Base-by-base conservation (phyloP, 2,797 vertebrate genomes). In the Crenichthys baileyi region DNA sequence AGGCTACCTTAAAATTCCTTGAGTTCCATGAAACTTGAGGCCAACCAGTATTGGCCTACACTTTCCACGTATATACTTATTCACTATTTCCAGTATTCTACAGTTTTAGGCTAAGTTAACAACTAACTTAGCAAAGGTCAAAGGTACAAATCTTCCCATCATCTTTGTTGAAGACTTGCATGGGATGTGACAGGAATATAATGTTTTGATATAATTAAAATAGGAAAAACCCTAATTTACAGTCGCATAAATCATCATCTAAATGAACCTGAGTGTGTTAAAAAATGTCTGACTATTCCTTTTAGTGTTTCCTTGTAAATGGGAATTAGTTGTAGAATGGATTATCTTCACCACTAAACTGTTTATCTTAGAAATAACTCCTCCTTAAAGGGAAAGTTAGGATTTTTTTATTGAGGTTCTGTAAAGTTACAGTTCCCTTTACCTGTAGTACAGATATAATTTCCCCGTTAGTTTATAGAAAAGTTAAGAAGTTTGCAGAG, bases 81-180 rank as follows among this genome's bases (percentile, higher is more conserved):
- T 36, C 36, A 36, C 3, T 36, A 36, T 36, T 36, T 36, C 36
- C 36, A 36, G 36, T 36, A 36, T 48, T 48, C 13, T 48, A 15
- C 46, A 48, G 13, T 15, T 48, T 48, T 48, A 48, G 46, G 46
- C 46, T 15, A 48, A 8, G 2, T 48, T 36, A 36, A 36, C 36
- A 36, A 36, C 36, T 36, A 56, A 26, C 22, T 7, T 9, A 2
- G 31, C 51, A 41, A 36, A 3, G 5, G 41, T 22, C 18, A 48
- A 26, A 48, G 5, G 39, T 58, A 8, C 46, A 46, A 44, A 26
- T 29, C 18, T 18, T 48, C 11, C 46, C n/a, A 9, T 22, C 26
- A 9, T 16, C 6, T 48, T 71, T 61, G n/a, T 61, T 61, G 29
- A 61, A 26, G 18, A 9, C 90, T 81, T 87, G 80, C 76, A 1